Evolutionary conservation across 2,113 vertebrate genomes (phyloP).

Genomic region (Promerops cafer): DNA sequence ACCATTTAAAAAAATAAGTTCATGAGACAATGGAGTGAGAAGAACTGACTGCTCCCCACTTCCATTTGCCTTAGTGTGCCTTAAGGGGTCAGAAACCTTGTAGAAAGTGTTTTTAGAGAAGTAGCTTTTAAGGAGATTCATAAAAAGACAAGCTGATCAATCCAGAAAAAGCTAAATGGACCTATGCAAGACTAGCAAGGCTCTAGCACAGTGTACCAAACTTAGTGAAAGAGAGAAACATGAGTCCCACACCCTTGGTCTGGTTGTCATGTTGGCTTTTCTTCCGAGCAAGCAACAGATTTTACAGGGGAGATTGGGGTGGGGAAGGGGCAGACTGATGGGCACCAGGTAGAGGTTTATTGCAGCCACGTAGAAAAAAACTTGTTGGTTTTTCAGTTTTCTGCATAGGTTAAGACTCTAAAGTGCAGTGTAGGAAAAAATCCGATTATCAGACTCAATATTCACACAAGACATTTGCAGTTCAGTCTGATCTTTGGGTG

Average conservation of each 20-base stretch:
- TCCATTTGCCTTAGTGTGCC: neutral
- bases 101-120: too few species aligned
- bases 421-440: slow-evolving; percentile 25
- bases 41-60: neutral
- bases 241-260: neutral
- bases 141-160: neutral
- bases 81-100: neutral
- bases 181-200: neutral
- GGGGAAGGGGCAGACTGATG: slow-evolving; percentile 53
- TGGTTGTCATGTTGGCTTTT: neutral
- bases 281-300: neutral
- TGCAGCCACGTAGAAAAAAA: neutral
- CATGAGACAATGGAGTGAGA: neutral
- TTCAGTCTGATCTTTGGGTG: slow-evolving; percentile 34
- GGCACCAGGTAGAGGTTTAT: slow-evolving; percentile 64
- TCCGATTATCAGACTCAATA: slow-evolving; percentile 60
- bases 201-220: neutral
- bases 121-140: neutral
- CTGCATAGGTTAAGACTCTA: neutral
- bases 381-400: slow-evolving; percentile 16
- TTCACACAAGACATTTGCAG: slow-evolving; percentile 22
- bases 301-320: neutral
- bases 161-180: neutral
- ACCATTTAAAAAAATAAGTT: neutral
- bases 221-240: neutral